A percentile compares a stretch with the other conserved stretches of the same genome.
Evolutionary conservation across 1,140 invertebrate species (phyloP).

Genomic region (Zaprionus nigranus): DNA sequence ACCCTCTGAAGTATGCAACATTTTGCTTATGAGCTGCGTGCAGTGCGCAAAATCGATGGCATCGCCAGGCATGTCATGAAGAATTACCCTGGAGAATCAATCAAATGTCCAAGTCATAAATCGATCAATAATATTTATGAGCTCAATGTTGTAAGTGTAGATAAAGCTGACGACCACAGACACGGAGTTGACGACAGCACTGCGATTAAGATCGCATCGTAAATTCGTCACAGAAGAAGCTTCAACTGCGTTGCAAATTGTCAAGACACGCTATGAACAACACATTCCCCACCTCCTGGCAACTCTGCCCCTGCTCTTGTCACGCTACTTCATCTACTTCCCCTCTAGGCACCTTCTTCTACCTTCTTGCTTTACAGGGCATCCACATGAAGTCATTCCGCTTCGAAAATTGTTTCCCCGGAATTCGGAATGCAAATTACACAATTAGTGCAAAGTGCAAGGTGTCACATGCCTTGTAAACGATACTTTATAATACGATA

Average conservation of each 20-base stretch:
- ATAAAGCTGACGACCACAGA: slow-evolving; percentile 29
- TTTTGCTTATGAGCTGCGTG: slow-evolving; percentile 4
- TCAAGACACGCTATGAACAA: background rate
- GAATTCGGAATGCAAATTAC: slow-evolving; percentile 46
- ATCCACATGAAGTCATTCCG: background rate
- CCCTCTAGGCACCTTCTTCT: background rate
- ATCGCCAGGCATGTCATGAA: slow-evolving; percentile 25
- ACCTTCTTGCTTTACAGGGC: background rate
- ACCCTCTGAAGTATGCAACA: slow-evolving; percentile 47
- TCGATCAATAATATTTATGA: slow-evolving; percentile 42
- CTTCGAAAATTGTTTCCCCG: slow-evolving; percentile 29
- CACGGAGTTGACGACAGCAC: slow-evolving; percentile 23
- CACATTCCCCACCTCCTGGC: background rate
- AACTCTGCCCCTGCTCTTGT: background rate
- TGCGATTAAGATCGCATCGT: slow-evolving; percentile 22
- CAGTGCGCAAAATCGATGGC: slow-evolving; percentile 47
- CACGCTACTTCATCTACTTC: no score
- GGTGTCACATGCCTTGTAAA: slow-evolving; percentile 65
- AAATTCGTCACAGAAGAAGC: slow-evolving; percentile 36
- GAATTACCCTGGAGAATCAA: slow-evolving; percentile 54
- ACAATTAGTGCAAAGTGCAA: slow-evolving; percentile 69
- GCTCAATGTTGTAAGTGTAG: slow-evolving; percentile 30
- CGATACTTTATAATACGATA: slow-evolving; percentile 1
- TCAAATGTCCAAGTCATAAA: slow-evolving; percentile 46
- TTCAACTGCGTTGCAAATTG: slow-evolving; percentile 10